Evolutionary conservation across 2,797 vertebrate genomes (phyloP), one percentile per base, ranked within the genome.

Genomic region (Tangara arthus): DNA sequence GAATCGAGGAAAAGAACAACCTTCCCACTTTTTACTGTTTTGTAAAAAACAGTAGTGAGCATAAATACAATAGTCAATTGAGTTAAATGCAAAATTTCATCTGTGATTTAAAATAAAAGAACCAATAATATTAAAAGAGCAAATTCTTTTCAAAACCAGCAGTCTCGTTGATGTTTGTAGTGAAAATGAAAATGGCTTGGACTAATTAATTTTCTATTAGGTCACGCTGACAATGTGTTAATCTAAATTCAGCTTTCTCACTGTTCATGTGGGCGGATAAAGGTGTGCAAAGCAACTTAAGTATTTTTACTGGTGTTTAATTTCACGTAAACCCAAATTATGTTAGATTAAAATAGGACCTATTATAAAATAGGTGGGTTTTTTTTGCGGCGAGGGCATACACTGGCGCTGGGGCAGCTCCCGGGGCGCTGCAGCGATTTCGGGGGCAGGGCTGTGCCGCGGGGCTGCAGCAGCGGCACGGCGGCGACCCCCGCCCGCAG

Each of bases 301-400:
- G 39, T 14, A 55, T 41, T 41, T 32, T 90, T 73, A 2, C 5
- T 11, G 8, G 4, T 23, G 46, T 63, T 84, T 49, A 11, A 41
- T 41, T 77, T 47, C n/a, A 53, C 3, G 1, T 6, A 20, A 55
- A 64, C 21, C 13, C 41, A 6, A 28, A 41, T 41, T 8, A 19
- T 37, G 11, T 39, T 14, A 23, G 35, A 61, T 15, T 7, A 19
- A 22, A 61, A n/a, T 5, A 30, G 37, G 37, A 39, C 16, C 18
- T 42, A 7, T 17, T 35, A 32, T 2, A 27, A 77, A 66, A 50
- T 1, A 3, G 0, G 32, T 10, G 56, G 2, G 6, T 26, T 26
- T 19, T 27, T 28, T 15, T 11, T 6, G 15, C 20, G 46, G 16
- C 0, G 1, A 46, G 13, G n/a, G 27, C 44, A 34, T 0, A 6